Percentiles rank a stretch among this genome's conserved stretches.
phyloP scores from a whole-genome alignment of 2,888 invertebrate species.

The Acronicta psi region DNA sequence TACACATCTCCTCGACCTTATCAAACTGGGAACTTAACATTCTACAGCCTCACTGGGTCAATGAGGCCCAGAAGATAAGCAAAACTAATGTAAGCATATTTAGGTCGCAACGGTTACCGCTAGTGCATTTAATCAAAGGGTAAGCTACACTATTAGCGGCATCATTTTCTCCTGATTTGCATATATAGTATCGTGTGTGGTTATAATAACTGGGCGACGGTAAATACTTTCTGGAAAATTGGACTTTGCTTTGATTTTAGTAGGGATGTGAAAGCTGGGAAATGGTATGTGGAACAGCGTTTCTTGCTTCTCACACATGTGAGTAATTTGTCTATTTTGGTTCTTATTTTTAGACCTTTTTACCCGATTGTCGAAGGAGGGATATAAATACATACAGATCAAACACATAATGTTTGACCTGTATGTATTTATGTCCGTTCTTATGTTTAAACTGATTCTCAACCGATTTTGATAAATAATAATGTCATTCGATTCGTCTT shows the following conservation, averaged over 20 bases:
- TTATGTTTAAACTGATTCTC: too few relatives aligned
- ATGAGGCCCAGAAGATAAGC: constrained; percentile 46
- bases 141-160: constrained; percentile 64
- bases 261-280: constrained; percentile 41
- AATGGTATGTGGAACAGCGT: constrained; percentile 9
- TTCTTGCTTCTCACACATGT: constrained; percentile 25
- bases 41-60: constrained; percentile 36
- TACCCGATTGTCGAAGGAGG: too few relatives aligned
- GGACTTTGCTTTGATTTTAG: constrained; percentile 35
- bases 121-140: constrained; percentile 66
- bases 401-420: too few relatives aligned
- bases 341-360: too few relatives aligned
- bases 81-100: constrained; percentile 48
- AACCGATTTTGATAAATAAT: too few relatives aligned
- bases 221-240: constrained; percentile 45
- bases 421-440: too few relatives aligned
- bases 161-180: constrained; percentile 78
- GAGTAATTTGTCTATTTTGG: background rate
- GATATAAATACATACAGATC: too few relatives aligned
- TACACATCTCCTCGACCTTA: constrained; percentile 24
- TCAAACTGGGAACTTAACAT: constrained; percentile 26
- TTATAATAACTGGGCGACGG: constrained; percentile 49
- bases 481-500: too few relatives aligned
- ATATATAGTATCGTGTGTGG: constrained; percentile 64
- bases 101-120: constrained; percentile 43